Evolutionary conservation across 1,140 invertebrate species (phyloP), one percentile per base, ranked within the genome.

Genomic region (Ceratosolen solmsi): DNA sequence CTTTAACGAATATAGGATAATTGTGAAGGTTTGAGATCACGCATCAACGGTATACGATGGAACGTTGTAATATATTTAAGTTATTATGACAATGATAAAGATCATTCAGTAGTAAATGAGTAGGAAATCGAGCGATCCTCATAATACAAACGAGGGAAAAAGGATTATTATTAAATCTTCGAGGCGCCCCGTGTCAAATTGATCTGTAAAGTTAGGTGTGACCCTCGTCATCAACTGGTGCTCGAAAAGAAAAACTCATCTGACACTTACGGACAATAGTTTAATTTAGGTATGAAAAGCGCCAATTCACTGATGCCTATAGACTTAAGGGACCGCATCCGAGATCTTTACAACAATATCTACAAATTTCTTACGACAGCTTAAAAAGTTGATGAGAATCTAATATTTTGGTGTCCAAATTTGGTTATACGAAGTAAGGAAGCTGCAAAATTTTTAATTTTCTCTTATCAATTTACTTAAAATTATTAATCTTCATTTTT

Each of bases 211-310:
- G 70, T 80, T 73, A 80, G 78, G 41, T 65, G 36, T 22, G 73
- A 82, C 86, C 86, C 86, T 86, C 84, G 88, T 89, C 88, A 89
- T 84, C 84, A 80, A 81, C 82, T 82, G 83, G 85, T 76, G 84
- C 83, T 87, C 82, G 79, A 75, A 80, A 84, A 79, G 75, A 85
- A 77, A 82, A 85, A 85, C 84, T 76, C 79, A 76, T 73, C 81
- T 83, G 81, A 85, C 84, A 79, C 49, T 83, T 70, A 75, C 73
- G 85, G 82, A 89, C 87, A 89, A 89, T 88, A 83, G 84, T 84
- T 75, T 86, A 84, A 86, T 87, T 87, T 87, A 86, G 81, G 84
- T 84, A 80, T 78, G 76, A 82, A 77, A 88, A 87, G 79, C 85
- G 89, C 89, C 84, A 85, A 70, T 41, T 82, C 73, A 81, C 33